These are phyloP conservation scores for Hemicentrotus pulcherrimus DNA, from an alignment of 35 echinoderm and acorn worm species.

Conservation along the genomic window DNA sequence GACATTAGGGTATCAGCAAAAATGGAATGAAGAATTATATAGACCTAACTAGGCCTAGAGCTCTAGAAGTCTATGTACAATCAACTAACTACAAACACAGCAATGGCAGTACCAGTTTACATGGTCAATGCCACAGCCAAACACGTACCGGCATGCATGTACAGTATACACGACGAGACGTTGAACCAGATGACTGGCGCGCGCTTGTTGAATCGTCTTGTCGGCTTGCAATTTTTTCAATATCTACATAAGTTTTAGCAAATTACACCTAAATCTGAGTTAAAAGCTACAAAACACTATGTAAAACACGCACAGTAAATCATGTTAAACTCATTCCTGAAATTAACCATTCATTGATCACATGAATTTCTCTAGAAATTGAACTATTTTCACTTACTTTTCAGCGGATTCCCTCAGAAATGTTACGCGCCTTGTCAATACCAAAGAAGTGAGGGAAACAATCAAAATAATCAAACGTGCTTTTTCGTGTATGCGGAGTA, in stretches of 20 bases:
- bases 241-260: not conserved
- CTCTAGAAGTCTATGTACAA: no score
- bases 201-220: not conserved
- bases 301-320: not conserved
- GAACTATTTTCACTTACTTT: not conserved
- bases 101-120: no score
- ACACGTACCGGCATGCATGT: no score
- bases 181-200: not conserved
- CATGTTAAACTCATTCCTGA: not conserved
- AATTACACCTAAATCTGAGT: not conserved
- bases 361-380: not conserved
- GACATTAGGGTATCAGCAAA: no score
- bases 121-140: not conserved
- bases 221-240: not conserved
- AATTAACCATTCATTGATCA: not conserved
- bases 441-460: not conserved
- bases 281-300: not conserved
- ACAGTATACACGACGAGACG: no score
- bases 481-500: not conserved
- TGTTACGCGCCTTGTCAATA: not conserved
- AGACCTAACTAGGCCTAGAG: no score
- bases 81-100: not conserved
- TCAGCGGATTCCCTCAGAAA: not conserved
- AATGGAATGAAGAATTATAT: no score
- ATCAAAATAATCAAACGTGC: slow-evolving; percentile 19